Percentiles rank a stretch among this genome's conserved stretches.
These are phyloP conservation scores for Osmerus mordax DNA, from an alignment of 2,113 vertebrate genomes.

Conservation along the genomic window DNA sequence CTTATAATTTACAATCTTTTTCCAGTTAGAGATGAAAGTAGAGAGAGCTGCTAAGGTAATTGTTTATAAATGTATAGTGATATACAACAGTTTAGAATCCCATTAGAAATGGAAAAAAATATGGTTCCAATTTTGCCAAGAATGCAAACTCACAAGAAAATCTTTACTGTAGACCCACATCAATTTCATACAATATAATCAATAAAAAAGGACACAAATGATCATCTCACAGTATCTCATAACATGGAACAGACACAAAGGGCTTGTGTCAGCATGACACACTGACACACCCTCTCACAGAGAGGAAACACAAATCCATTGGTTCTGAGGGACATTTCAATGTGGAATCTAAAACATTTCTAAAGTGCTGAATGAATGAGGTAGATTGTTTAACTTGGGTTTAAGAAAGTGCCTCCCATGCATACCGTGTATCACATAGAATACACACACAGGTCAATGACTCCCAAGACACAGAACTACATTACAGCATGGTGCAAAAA, in stretches of 20 bases:
- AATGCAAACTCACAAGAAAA: background rate
- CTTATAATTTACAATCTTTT: too few relatives aligned
- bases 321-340: background rate
- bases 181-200: conserved; percentile 25
- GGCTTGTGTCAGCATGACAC: conserved; percentile 64
- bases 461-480: background rate
- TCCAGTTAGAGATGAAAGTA: background rate
- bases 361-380: conserved; percentile 40
- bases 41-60: conserved; percentile 16
- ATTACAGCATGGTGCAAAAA: conserved; percentile 11
- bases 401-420: conserved; percentile 19
- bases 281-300: conserved; percentile 55
- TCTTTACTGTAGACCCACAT: background rate
- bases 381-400: conserved; percentile 51
- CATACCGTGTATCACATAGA: background rate
- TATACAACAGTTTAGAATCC: conserved; percentile 4
- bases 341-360: conserved; percentile 16
- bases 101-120: background rate
- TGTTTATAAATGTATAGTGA: too few relatives aligned
- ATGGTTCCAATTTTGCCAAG: background rate
- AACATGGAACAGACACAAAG: conserved; percentile 25
- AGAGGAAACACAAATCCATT: conserved; percentile 39
- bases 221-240: conserved; percentile 4
- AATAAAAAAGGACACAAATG: conserved; percentile 20
- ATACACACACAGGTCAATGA: conserved; percentile 14